Evolutionary conservation across 2,888 invertebrate species (phyloP), one percentile per base, ranked within the genome.

Genomic region (Gonocerus acuteangulatus): DNA sequence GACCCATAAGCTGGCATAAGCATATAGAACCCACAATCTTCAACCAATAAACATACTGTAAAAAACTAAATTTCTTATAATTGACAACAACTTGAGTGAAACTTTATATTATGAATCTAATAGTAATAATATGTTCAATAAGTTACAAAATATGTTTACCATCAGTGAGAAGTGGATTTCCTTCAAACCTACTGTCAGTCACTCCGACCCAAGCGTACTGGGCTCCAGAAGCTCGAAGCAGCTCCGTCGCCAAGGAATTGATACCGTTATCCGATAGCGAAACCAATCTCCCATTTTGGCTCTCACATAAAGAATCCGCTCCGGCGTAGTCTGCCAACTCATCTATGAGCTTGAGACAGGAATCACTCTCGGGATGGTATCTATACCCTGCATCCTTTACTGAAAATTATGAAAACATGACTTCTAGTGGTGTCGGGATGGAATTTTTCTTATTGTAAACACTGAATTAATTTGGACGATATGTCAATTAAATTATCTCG

Each of bases 331-430:
- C 64, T 13, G 64, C 60, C 23, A 62, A 32, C 22, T 54, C 48
- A 22, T 64, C 62, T 32, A 65, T 61, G 47, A 68, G 16, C 47
- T 66, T 67, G 4, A 68, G 36, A 48, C 68, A 68, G 1, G 67
- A 65, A 61, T 68, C 68, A 42, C 64, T 66, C 23, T 63, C 61
- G 18, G 63, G 60, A 27, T 68, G 65, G 62, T 67, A 68, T 4
- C 49, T 58, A 57, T 64, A 68, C 11, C 65, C 66, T 3, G 60
- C 56, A 32, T 66, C 67, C 9, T 61, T 39, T 21, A 67, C 68
- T 68, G 60, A 9, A 61, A 64, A 39, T 9, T 9, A 15, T 27
- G 27, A n/a, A n/a, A n/a, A n/a, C n/a, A n/a, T n/a, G n/a, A n/a
- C n/a, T n/a, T n/a, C n/a, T n/a, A n/a, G n/a, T n/a, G n/a, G n/a